These are phyloP conservation scores for Lathronympha strigana DNA, from an alignment of 2,888 invertebrate species.

Conservation along the genomic window DNA sequence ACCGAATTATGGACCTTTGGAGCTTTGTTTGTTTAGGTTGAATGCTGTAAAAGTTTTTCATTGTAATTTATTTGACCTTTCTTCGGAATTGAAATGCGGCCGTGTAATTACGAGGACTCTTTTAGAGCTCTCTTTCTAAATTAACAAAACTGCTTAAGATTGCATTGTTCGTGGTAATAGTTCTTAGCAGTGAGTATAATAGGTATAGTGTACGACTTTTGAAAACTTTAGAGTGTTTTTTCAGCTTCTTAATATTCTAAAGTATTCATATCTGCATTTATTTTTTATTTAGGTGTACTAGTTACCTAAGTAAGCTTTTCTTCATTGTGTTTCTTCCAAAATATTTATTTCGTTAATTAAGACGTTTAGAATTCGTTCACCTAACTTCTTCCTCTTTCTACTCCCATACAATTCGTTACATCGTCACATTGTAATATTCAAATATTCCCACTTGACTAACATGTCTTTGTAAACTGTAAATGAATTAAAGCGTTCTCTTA, in stretches of 20 bases:
- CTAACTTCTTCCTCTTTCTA: no score
- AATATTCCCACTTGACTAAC: no score
- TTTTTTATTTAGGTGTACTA: no score
- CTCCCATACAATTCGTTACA: no score
- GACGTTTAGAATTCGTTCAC: no score
- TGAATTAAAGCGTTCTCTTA: neutral
- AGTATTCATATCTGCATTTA: no score
- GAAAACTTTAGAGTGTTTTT: neutral
- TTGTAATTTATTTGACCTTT: slow-evolving; percentile 34
- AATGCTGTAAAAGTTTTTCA: slow-evolving; percentile 39
- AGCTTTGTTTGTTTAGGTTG: slow-evolving; percentile 47
- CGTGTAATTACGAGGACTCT: slow-evolving; percentile 14
- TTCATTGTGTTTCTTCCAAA: no score
- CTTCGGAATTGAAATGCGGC: slow-evolving; percentile 28
- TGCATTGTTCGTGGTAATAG: neutral
- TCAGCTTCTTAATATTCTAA: neutral
- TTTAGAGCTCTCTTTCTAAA: neutral
- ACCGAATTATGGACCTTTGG: slow-evolving; percentile 39
- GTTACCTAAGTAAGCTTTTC: no score
- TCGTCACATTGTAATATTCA: no score
- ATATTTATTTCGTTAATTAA: no score
- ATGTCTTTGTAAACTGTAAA: no score
- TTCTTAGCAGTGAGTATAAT: neutral
- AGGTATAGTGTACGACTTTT: neutral
- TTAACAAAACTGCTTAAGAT: slow-evolving; percentile 7